Conservation (phyloP, 2,797 vertebrate species). For the Spatula versicolor region DNA sequence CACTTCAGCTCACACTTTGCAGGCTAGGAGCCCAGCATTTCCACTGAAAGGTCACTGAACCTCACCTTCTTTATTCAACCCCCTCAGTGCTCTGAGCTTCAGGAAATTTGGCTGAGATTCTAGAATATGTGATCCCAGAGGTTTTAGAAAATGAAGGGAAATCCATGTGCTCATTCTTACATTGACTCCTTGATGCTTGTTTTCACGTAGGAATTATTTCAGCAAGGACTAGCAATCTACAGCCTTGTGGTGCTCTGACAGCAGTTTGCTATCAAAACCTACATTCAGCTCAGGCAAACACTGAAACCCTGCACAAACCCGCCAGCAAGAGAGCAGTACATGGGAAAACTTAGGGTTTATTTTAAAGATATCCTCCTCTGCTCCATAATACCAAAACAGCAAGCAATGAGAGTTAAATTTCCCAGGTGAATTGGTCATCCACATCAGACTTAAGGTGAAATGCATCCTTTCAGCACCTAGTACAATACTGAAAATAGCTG, state of each 20-base stretch:
- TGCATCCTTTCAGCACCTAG: neutral
- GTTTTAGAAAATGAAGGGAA: neutral
- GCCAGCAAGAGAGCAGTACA: rapidly evolving
- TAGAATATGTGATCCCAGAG: neutral
- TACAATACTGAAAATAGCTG: neutral
- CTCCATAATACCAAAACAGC: neutral
- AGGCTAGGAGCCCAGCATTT: neutral
- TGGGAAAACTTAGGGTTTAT: neutral
- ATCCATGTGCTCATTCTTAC: rapidly evolving
- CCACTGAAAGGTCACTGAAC: neutral
- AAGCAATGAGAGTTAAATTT: neutral
- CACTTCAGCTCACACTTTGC: neutral
- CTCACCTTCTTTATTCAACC: too few species aligned
- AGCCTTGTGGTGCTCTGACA: neutral
- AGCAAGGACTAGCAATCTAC: neutral
- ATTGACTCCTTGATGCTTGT: neutral
- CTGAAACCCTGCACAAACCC: neutral
- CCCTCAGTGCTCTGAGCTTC: rapidly evolving
- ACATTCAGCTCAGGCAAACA: neutral
- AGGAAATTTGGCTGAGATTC: neutral
- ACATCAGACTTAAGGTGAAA: rapidly evolving
- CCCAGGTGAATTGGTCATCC: neutral
- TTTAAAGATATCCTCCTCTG: neutral
- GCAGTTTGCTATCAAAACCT: neutral
- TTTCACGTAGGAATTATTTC: neutral